These are phyloP conservation scores for Pituophis catenifer DNA, from an alignment of 2,113 vertebrate species.

Conservation along the genomic window DNA sequence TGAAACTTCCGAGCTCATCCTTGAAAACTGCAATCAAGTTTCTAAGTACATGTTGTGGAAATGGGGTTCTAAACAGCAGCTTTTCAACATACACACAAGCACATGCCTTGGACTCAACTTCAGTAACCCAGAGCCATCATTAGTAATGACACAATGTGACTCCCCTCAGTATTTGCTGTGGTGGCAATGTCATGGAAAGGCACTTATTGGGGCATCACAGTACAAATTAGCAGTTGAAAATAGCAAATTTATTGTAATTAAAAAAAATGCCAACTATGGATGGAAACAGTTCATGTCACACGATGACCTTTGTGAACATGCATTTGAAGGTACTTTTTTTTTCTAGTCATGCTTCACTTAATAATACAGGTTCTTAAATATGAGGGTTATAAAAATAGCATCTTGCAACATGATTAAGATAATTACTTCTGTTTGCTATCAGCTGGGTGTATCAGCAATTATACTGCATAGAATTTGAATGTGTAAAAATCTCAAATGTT, in stretches of 20 bases:
- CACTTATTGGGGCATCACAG: conserved; percentile 71
- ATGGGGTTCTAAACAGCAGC: conserved; percentile 85
- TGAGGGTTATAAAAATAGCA: background rate
- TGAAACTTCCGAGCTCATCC: conserved; percentile 65
- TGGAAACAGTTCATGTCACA: conserved; percentile 81
- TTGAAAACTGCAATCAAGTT: conserved; percentile 77
- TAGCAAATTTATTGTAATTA: conserved; percentile 71
- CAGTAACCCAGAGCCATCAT: conserved; percentile 66
- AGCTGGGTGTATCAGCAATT: background rate
- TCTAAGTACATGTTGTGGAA: conserved; percentile 87
- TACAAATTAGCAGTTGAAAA: conserved; percentile 73
- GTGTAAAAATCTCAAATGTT: background rate
- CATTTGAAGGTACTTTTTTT: conserved; percentile 81
- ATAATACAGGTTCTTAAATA: background rate
- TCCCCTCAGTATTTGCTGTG: conserved; percentile 64
- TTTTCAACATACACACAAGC: conserved; percentile 83
- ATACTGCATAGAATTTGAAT: conserved; percentile 26
- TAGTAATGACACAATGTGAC: conserved; percentile 82
- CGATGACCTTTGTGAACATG: conserved; percentile 79
- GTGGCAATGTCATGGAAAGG: conserved; percentile 81
- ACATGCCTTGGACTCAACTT: conserved; percentile 84
- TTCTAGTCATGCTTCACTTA: background rate
- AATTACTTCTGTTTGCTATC: background rate
- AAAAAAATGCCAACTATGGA: conserved; percentile 59
- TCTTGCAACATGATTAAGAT: background rate